Conservation (phyloP, 2,113 vertebrate species). For the Nothocercus nigrocapillus region DNA sequence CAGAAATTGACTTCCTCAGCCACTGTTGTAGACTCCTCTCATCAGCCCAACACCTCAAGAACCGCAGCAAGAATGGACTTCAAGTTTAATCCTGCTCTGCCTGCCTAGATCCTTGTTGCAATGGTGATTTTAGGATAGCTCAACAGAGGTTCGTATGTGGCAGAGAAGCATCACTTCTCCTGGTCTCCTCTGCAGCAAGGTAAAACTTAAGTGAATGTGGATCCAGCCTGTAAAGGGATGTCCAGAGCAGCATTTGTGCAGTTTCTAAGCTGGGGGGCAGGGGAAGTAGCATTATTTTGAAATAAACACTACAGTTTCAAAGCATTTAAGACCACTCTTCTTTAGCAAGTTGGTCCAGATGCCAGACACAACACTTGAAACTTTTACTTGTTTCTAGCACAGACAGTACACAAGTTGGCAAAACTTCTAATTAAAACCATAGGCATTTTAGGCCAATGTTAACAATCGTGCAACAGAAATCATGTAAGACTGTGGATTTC, state of each 20-base stretch:
- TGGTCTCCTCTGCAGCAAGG: not conserved
- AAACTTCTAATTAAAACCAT: slow-evolving; percentile 30
- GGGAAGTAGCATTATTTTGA: not conserved
- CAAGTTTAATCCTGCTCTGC: not conserved
- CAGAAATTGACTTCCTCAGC: not conserved
- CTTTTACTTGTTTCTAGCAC: slow-evolving; percentile 71
- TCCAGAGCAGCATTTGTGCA: no score
- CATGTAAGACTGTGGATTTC: slow-evolving; percentile 47
- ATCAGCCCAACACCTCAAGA: not conserved
- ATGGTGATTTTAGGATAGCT: not conserved
- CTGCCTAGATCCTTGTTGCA: not conserved
- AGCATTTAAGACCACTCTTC: not conserved
- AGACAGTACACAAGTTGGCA: slow-evolving; percentile 68
- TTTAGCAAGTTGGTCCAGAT: not conserved
- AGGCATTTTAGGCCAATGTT: slow-evolving; percentile 32
- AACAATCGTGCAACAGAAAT: slow-evolving; percentile 59
- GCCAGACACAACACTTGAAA: not conserved
- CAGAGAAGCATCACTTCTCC: not conserved
- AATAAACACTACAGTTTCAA: not conserved
- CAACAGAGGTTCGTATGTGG: not conserved
- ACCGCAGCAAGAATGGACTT: not conserved
- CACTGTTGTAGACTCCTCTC: not conserved
- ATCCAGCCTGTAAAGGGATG: not conserved
- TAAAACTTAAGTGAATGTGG: not conserved
- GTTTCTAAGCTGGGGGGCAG: not conserved